Conservation (phyloP, 2,888 invertebrate species). For the Dasysyrphus tricinctus region DNA sequence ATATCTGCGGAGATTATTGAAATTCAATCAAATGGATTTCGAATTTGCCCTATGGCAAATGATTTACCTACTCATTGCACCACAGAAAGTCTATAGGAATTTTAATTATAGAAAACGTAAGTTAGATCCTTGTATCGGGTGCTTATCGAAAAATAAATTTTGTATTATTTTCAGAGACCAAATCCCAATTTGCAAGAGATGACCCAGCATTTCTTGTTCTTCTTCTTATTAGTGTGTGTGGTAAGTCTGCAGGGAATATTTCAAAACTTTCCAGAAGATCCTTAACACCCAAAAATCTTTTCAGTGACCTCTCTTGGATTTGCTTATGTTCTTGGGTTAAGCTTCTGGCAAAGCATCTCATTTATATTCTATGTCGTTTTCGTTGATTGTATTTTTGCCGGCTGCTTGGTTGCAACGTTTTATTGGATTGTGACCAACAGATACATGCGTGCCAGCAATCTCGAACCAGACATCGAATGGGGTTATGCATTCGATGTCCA, state of each 20-base stretch:
- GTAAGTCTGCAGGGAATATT: conserved; percentile 83
- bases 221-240: conserved; percentile 91
- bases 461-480: conserved; percentile 92
- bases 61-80: conserved; percentile 96
- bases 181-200: conserved; percentile 99
- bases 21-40: conserved; percentile 99
- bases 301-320: conserved; percentile 95
- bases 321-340: conserved; percentile 90
- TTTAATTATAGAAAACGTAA: conserved; percentile 98
- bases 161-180: conserved; percentile 89
- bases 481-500: conserved; percentile 99
- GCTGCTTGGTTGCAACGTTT: conserved; percentile 92
- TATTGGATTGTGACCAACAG: conserved; percentile 90
- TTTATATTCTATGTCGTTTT: conserved; percentile 96
- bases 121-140: conserved; percentile 77
- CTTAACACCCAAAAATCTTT: conserved; percentile 77
- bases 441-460: conserved; percentile 80
- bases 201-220: conserved; percentile 99
- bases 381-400: conserved; percentile 96
- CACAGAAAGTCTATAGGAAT: conserved; percentile 98
- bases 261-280: not conserved
- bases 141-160: not conserved
- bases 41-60: conserved; percentile 99
- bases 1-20: conserved; percentile 92
- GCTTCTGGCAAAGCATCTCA: conserved; percentile 88